Conservation (phyloP, 2,888 invertebrate species). For the Cephus nigrinus region DNA sequence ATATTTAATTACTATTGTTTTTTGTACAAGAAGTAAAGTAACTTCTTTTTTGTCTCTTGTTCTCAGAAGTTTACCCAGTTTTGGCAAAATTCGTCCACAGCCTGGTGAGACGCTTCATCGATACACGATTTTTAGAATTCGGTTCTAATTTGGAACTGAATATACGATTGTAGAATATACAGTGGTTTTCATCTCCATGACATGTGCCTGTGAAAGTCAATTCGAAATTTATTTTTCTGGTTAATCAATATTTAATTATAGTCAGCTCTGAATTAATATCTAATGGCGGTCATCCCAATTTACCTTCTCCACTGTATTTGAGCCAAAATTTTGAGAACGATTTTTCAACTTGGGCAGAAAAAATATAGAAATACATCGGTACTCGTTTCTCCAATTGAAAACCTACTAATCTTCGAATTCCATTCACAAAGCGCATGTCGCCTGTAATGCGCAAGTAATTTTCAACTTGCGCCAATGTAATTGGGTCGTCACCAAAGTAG, state of each 20-base stretch:
- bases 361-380: conserved; percentile 5
- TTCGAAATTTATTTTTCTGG: background rate
- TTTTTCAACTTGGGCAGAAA: background rate
- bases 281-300: background rate
- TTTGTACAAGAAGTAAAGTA: background rate
- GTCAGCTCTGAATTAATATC: background rate
- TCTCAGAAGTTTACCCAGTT: conserved; percentile 9
- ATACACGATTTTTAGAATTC: background rate
- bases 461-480: background rate
- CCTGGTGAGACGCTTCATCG: conserved; percentile 3
- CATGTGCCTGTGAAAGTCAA: conserved; percentile 2
- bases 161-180: background rate
- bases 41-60: background rate
- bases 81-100: conserved; percentile 18
- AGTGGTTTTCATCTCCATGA: conserved; percentile 7
- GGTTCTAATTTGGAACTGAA: background rate
- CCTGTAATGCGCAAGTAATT: conserved; percentile 2
- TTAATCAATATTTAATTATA: too few relatives aligned
- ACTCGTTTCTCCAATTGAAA: background rate
- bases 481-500: conserved; percentile 1
- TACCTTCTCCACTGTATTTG: background rate
- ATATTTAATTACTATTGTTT: background rate
- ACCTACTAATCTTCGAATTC: background rate
- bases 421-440: conserved; percentile 5
- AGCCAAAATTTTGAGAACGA: fast-evolving